A percentile compares a stretch with the other conserved stretches of the same genome.
Evolutionary conservation across 2,797 vertebrate genomes (phyloP).

Genomic region (Anguilla anguilla): DNA sequence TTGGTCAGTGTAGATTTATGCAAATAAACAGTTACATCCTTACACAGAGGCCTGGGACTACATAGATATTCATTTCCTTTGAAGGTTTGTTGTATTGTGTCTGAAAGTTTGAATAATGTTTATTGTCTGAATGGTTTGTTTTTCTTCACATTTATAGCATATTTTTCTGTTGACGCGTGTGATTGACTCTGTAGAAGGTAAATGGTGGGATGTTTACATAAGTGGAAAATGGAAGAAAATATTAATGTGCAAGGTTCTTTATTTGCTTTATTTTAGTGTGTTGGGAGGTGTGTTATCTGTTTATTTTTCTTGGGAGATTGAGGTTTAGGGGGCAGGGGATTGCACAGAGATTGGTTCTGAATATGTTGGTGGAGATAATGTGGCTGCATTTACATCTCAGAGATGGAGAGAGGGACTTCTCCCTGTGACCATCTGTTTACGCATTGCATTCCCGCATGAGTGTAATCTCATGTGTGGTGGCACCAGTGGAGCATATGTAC

Average conservation of each 20-base stretch:
- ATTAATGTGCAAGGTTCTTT: not conserved
- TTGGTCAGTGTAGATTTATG: not conserved
- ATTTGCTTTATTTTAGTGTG: not conserved
- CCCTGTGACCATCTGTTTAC: constrained; percentile 13
- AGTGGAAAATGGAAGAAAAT: not conserved
- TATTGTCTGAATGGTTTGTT: not conserved
- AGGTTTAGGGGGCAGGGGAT: not conserved
- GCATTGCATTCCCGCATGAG: not conserved
- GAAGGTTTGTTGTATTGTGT: not conserved
- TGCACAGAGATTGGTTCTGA: not conserved
- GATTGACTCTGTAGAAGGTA: not conserved
- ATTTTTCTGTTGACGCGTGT: not conserved
- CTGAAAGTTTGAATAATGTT: not conserved
- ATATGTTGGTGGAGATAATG: not conserved
- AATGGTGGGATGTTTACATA: not conserved
- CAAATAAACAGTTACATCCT: not conserved
- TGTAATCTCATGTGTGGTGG: constrained; percentile 5
- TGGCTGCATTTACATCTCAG: not conserved
- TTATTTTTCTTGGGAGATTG: not conserved
- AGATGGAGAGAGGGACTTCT: not conserved
- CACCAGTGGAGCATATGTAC: not conserved
- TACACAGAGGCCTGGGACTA: not conserved
- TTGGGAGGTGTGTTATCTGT: not conserved
- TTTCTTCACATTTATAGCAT: not conserved
- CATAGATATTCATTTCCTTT: not conserved